Evolutionary conservation across 2,113 vertebrate species (phyloP).

Genomic region (Chauna torquata): DNA sequence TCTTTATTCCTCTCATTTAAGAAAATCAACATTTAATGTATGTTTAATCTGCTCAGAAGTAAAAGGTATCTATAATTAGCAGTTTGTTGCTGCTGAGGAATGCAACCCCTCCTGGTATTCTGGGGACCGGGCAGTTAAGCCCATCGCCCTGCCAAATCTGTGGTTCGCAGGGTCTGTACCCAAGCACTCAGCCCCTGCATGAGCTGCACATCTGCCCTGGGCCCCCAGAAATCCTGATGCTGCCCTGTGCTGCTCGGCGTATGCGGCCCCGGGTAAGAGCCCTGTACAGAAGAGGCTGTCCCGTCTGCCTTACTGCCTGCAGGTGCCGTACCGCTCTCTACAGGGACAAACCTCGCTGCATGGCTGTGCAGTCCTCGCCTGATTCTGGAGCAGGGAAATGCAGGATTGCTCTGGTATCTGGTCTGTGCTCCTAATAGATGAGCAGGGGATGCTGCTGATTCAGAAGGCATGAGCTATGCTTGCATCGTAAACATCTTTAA

Average conservation of each 20-base stretch:
- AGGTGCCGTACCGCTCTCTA: too few species aligned
- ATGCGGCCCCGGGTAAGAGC: too few species aligned
- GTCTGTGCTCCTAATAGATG: not conserved
- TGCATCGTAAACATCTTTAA: not conserved
- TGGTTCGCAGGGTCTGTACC: too few species aligned
- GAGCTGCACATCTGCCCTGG: too few species aligned
- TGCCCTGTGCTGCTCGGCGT: not conserved
- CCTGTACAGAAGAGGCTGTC: not conserved
- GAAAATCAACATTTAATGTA: not conserved
- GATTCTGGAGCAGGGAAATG: not conserved
- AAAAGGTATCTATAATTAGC: too few species aligned
- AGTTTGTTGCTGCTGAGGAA: not conserved
- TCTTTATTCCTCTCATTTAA: too few species aligned
- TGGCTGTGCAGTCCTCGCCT: not conserved
- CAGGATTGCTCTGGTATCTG: too few species aligned
- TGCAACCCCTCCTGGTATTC: not conserved
- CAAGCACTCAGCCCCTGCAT: too few species aligned
- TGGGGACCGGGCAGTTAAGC: not conserved
- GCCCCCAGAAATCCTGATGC: too few species aligned
- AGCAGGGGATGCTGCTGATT: not conserved
- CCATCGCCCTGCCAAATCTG: too few species aligned
- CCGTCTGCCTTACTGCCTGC: too few species aligned
- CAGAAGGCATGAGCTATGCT: not conserved
- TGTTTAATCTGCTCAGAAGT: not conserved
- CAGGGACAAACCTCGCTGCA: too few species aligned